phyloP scores from a whole-genome alignment of 2,113 vertebrate species.

The Cyprinus carpio region DNA sequence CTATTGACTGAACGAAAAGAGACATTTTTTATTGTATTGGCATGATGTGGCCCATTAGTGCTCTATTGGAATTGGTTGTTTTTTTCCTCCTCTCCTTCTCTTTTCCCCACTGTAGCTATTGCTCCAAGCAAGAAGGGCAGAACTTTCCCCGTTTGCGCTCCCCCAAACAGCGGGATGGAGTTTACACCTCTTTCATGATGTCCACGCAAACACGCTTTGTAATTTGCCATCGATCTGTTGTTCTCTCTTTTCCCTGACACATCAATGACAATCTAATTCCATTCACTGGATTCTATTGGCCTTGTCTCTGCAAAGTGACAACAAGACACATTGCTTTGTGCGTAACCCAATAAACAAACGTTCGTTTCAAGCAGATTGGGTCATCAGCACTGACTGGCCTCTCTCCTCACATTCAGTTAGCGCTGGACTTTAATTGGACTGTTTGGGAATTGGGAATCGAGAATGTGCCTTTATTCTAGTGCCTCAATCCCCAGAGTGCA shows the following conservation, averaged over 20 bases:
- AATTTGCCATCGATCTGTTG: slow-evolving; percentile 80
- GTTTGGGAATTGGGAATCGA: slow-evolving; percentile 46
- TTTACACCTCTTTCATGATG: slow-evolving; percentile 59
- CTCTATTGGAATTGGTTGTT: slow-evolving; percentile 79
- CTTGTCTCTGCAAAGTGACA: slow-evolving; percentile 78
- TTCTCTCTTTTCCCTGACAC: slow-evolving; percentile 71
- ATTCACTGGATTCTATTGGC: slow-evolving; percentile 74
- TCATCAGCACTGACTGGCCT: slow-evolving; percentile 63
- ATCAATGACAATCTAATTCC: slow-evolving; percentile 83
- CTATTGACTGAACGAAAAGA: slow-evolving; percentile 82
- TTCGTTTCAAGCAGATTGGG: slow-evolving; percentile 78
- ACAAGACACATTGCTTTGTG: slow-evolving; percentile 78
- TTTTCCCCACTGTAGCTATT: slow-evolving; percentile 70
- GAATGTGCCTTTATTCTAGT: slow-evolving; percentile 62
- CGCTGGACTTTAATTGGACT: slow-evolving; percentile 65
- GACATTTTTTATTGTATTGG: slow-evolving; percentile 83
- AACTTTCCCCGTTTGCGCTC: slow-evolving; percentile 63
- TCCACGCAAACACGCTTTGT: slow-evolving; percentile 54
- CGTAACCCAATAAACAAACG: slow-evolving; percentile 75
- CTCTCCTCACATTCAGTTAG: slow-evolving; percentile 70
- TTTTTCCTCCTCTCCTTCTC: slow-evolving; percentile 61
- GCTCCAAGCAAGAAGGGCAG: slow-evolving; percentile 72
- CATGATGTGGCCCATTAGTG: slow-evolving; percentile 85
- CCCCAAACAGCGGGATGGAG: slow-evolving; percentile 42
- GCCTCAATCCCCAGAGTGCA: slow-evolving; percentile 27